Evolutionary conservation across 92 coral and sea anemone genomes (phyloP), one percentile per base, ranked within the genome.

Genomic region (Epizoanthus scotinus): DNA sequence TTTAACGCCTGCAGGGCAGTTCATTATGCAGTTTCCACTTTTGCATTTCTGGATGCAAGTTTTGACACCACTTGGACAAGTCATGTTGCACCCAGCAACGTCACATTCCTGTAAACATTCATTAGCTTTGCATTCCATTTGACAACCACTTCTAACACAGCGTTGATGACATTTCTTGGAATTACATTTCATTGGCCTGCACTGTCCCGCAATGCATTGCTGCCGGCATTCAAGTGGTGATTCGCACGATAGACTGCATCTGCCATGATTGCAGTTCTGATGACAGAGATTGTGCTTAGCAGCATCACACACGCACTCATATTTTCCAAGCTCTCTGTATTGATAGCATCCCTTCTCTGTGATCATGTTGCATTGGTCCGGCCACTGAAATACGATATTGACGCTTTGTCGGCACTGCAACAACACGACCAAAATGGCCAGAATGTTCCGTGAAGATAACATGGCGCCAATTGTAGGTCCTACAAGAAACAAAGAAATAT

Each of bases 21-120:
- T 79, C 97, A 92, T 92, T 69, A 67, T 87, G 83, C 97, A 92
- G 29, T 83, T 87, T 21, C 97, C 97, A 63, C 90, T 58, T 12
- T 53, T 80, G 77, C 97, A 92, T 26, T 77, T 65, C 77, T 92
- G 97, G 3, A 86, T 63, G 73, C 97, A 92, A 27, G 85, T 79
- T 61, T 85, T 62, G 57, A 81, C 91, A 26, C 91, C 91, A 26
- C 73, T 69, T 1, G 94, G 82, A 29, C 97, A 92, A 8, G 83
- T 67, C 83, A 92, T 87, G 47, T 87, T 93, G 54, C 97, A 92
- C 18, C 97, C 94, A 36, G 88, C 84, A 8, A 88, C 89, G 19
- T 87, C 86, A 60, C 97, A 92, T 14, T 70, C 65, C 84, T 92
- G 97, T 20, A 36, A 42, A 71, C 97, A 92, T 57, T 64, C 81